phyloP scores from a whole-genome alignment of 37 sponge, comb jelly and placozoan species.

The Ephydatia muelleri region DNA sequence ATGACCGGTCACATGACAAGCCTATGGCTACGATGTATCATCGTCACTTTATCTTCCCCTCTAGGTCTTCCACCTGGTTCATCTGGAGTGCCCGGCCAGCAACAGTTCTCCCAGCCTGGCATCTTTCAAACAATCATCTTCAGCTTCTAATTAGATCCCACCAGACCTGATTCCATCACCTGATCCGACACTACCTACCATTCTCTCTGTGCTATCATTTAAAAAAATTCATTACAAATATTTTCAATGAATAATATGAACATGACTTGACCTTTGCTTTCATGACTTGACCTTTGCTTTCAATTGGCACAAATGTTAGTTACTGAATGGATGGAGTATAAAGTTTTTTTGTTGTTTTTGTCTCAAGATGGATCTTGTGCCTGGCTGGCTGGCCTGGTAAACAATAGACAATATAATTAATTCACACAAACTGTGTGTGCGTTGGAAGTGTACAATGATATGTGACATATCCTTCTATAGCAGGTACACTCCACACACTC shows the following conservation, averaged over 20 bases:
- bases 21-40: too few relatives aligned
- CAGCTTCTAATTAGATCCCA: not conserved
- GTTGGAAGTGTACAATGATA: too few relatives aligned
- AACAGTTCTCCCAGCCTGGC: not conserved
- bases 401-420: not conserved
- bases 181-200: not conserved
- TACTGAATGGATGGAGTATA: too few relatives aligned
- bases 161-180: not conserved
- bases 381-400: not conserved
- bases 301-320: too few relatives aligned
- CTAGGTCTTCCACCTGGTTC: slow-evolving; percentile 89
- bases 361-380: not conserved
- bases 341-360: not conserved
- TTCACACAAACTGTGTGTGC: too few relatives aligned
- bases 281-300: not conserved
- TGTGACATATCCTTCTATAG: too few relatives aligned
- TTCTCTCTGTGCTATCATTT: too few relatives aligned
- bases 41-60: not conserved
- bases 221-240: not conserved
- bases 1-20: too few relatives aligned
- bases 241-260: not conserved
- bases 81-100: slow-evolving; percentile 87
- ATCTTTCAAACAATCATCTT: not conserved
- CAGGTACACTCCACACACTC: too few relatives aligned
- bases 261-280: not conserved